Conservation (phyloP, 2,797 vertebrate genomes). For the Leuciscus waleckii region DNA sequence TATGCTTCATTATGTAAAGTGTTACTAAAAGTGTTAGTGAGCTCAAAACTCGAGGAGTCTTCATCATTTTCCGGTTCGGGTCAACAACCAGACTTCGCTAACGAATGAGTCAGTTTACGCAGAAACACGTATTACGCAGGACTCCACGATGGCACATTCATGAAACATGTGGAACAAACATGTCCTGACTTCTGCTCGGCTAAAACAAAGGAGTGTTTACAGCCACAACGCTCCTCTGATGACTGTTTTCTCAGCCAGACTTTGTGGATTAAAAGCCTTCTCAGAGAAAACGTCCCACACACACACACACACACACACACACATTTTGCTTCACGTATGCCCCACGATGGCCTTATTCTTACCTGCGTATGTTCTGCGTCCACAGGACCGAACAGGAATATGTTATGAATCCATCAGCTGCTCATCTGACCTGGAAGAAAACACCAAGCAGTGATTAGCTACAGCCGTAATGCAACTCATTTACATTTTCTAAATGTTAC, state of each 20-base stretch:
- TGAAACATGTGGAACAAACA: conserved; percentile 4
- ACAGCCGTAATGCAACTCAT: neutral
- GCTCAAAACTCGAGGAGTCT: neutral
- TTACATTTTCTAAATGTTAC: neutral
- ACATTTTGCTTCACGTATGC: neutral
- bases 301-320: neutral
- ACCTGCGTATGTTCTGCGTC: conserved; percentile 13
- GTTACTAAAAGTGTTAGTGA: neutral
- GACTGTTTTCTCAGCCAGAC: neutral
- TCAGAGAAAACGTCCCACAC: neutral
- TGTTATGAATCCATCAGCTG: neutral
- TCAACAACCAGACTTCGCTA: neutral
- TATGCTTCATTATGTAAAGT: neutral
- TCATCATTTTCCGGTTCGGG: neutral
- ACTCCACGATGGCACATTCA: neutral
- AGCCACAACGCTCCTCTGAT: neutral
- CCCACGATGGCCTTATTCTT: no score
- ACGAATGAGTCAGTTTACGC: neutral
- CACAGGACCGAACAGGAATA: conserved; percentile 11
- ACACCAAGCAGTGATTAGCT: neutral
- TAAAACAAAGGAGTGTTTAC: conserved; percentile 12
- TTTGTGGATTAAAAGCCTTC: neutral
- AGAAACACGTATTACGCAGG: neutral
- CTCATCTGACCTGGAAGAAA: conserved; percentile 24
- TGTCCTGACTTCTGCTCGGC: neutral